These are phyloP conservation scores for Archivesica marissinica DNA, from an alignment of 1,140 invertebrate genomes.

Conservation along the genomic window DNA sequence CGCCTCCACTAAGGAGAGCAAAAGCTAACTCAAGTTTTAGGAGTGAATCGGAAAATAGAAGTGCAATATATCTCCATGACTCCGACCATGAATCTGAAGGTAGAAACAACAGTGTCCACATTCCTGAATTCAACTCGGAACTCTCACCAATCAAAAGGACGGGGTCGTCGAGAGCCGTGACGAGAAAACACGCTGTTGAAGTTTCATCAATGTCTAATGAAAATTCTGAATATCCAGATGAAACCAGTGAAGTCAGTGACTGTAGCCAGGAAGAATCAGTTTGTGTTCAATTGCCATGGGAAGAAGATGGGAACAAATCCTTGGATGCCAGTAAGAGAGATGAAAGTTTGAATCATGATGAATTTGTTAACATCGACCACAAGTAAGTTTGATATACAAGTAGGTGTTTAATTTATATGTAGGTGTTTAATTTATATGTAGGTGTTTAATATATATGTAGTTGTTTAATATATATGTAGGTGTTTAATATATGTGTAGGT, in stretches of 20 bases:
- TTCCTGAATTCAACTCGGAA: constrained; percentile 34
- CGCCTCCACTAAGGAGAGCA: constrained; percentile 18
- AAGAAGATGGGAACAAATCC: constrained; percentile 17
- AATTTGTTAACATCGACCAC: constrained; percentile 59
- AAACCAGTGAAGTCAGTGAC: neutral
- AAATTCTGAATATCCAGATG: neutral
- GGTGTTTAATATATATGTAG: too few species aligned
- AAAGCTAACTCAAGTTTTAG: neutral
- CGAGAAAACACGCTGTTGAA: neutral
- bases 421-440: too few species aligned
- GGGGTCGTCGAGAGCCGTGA: neutral
- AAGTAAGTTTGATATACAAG: constrained; percentile 47
- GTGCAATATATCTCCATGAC: constrained; percentile 21
- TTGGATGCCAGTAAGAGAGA: neutral
- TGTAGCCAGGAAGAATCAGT: neutral
- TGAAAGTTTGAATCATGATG: constrained; percentile 58
- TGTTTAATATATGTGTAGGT: too few species aligned
- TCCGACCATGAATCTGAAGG: neutral
- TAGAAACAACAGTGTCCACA: neutral
- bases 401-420: too few species aligned
- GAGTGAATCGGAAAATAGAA: constrained; percentile 12
- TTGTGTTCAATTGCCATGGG: constrained; percentile 46
- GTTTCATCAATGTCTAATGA: neutral
- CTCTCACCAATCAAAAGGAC: constrained; percentile 52
- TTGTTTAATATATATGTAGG: too few species aligned